Conservation (phyloP, 1,140 invertebrate genomes). For the Eupristina koningsbergeri region DNA sequence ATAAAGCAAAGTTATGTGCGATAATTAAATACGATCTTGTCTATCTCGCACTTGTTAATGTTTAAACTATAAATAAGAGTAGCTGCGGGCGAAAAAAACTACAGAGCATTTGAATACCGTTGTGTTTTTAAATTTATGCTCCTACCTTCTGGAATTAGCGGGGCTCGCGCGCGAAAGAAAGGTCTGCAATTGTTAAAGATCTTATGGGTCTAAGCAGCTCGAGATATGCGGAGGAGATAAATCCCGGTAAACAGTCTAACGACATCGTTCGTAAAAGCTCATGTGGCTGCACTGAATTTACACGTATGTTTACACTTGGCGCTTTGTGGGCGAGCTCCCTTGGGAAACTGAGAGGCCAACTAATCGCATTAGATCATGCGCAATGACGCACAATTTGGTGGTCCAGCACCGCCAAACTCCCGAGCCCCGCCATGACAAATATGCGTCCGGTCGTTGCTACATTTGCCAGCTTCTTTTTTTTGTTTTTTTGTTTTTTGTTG, state of each 20-base stretch:
- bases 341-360: constrained; percentile 47
- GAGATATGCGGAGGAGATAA: background rate
- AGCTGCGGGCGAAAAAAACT: no score
- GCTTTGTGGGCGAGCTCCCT: background rate
- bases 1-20: no score
- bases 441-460: background rate
- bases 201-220: background rate
- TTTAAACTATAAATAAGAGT: no score
- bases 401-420: background rate
- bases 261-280: background rate
- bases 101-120: no score
- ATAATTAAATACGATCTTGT: no score
- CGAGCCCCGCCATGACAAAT: background rate
- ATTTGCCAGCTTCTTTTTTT: no score
- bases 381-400: background rate
- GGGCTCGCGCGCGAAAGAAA: background rate
- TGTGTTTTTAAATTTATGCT: no score
- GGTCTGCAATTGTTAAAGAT: background rate
- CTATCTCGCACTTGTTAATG: no score
- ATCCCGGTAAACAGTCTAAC: background rate
- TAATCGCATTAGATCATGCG: constrained; percentile 35
- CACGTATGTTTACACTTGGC: constrained; percentile 33
- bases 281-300: no score
- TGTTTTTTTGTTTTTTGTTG: no score
- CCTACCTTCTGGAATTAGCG: background rate